A percentile compares a stretch with the other conserved stretches of the same genome.
These are phyloP conservation scores for Cylindroiulus punctatus DNA, from an alignment of 2,888 invertebrate genomes.

Conservation along the genomic window DNA sequence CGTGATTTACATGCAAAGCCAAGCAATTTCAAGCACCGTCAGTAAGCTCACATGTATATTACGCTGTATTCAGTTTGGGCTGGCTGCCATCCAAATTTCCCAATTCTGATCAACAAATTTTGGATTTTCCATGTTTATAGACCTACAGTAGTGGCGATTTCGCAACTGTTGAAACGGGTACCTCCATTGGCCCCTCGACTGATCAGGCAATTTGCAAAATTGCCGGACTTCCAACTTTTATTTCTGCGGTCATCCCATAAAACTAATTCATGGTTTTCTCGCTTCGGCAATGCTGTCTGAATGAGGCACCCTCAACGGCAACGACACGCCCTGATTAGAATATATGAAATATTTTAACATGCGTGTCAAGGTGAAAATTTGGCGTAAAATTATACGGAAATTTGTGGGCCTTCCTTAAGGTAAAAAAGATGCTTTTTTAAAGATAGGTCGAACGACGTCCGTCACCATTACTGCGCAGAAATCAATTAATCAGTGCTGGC, in stretches of 20 bases:
- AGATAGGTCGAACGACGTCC: background rate
- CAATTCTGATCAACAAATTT: background rate
- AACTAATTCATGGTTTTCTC: conserved; percentile 1
- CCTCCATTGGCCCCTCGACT: conserved; percentile 2
- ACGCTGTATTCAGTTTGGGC: background rate
- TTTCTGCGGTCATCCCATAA: conserved; percentile 33
- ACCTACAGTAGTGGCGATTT: background rate
- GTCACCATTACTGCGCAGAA: background rate
- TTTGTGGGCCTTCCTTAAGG: conserved; percentile 8
- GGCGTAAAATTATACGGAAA: conserved; percentile 10
- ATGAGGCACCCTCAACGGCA: background rate
- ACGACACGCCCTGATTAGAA: conserved; percentile 33
- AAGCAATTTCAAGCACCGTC: background rate
- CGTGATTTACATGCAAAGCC: background rate
- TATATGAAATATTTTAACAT: conserved; percentile 40
- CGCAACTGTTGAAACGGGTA: background rate
- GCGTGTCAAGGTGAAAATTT: conserved; percentile 34
- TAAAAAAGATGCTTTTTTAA: conserved; percentile 15
- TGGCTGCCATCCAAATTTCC: background rate
- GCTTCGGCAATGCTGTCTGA: background rate
- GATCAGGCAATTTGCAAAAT: background rate
- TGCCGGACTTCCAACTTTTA: background rate
- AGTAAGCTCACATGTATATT: too few species aligned
- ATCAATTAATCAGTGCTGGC: background rate
- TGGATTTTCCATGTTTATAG: conserved; percentile 2